phyloP scores from a whole-genome alignment of 2,797 vertebrate genomes.

The Moxostoma hubbsi region DNA sequence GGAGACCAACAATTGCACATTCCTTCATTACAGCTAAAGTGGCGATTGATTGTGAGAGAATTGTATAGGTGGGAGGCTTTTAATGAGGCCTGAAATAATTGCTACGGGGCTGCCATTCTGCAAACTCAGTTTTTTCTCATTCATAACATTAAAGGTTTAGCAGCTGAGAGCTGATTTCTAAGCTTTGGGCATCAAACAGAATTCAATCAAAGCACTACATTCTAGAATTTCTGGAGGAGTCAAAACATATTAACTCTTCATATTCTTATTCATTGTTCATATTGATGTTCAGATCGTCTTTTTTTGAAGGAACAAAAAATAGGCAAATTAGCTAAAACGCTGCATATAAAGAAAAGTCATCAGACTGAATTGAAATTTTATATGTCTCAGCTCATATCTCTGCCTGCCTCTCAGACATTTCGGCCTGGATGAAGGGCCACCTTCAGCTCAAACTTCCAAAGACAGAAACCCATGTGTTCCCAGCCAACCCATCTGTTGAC shows the following conservation, averaged over 20 bases:
- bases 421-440: too few species aligned
- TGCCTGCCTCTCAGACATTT: too few species aligned
- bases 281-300: neutral
- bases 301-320: neutral
- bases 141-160: slow-evolving; percentile 67
- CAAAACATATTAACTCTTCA: neutral
- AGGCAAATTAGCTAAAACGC: slow-evolving; percentile 2
- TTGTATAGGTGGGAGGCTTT: slow-evolving; percentile 75
- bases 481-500: too few species aligned
- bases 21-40: slow-evolving; percentile 77
- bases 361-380: slow-evolving; percentile 34
- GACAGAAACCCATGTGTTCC: too few species aligned
- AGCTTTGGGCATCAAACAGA: slow-evolving; percentile 64
- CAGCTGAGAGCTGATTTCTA: slow-evolving; percentile 58
- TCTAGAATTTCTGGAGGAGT: slow-evolving; percentile 28
- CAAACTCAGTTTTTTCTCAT: slow-evolving; percentile 73
- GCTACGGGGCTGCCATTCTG: slow-evolving; percentile 77
- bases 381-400: slow-evolving; percentile 25
- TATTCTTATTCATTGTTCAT: neutral
- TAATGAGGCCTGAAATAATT: slow-evolving; percentile 82
- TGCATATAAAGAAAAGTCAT: neutral
- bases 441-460: too few species aligned
- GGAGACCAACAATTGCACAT: slow-evolving; percentile 65
- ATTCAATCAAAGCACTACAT: slow-evolving; percentile 17
- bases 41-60: slow-evolving; percentile 80